Evolutionary conservation across 2,888 invertebrate genomes (phyloP).

Genomic region (Eurois occulta): DNA sequence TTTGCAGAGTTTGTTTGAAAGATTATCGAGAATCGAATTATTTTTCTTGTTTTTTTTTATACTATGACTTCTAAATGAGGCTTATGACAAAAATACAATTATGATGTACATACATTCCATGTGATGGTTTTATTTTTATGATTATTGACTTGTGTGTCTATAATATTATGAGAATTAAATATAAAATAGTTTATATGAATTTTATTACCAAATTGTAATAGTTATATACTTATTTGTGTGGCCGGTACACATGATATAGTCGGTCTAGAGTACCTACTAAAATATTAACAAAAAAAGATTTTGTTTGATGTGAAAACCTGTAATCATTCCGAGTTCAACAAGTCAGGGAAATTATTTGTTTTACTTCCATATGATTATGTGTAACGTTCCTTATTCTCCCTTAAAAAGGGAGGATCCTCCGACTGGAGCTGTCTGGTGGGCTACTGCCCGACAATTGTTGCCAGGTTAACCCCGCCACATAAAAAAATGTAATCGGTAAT

Average conservation of each 20-base stretch:
- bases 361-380: background rate
- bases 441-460: too few relatives aligned
- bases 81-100: constrained; percentile 60
- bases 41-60: constrained; percentile 17
- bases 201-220: constrained; percentile 47
- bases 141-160: constrained; percentile 19
- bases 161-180: constrained; percentile 34
- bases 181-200: constrained; percentile 47
- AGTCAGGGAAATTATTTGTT: background rate
- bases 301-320: background rate
- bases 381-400: too few relatives aligned
- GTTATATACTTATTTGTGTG: constrained; percentile 32
- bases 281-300: background rate
- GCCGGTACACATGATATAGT: constrained; percentile 16
- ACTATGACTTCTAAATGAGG: constrained; percentile 51
- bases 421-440: too few relatives aligned
- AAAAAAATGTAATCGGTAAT: too few relatives aligned
- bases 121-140: constrained; percentile 50
- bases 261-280: background rate
- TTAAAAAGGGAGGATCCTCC: background rate
- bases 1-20: constrained; percentile 8
- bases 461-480: too few relatives aligned
- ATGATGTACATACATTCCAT: constrained; percentile 65
- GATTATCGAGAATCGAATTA: background rate
- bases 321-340: background rate